A percentile compares a stretch with the other conserved stretches of the same genome.
These are phyloP conservation scores for Apamea epomidion DNA, from an alignment of 2,888 invertebrate species.

Conservation along the genomic window DNA sequence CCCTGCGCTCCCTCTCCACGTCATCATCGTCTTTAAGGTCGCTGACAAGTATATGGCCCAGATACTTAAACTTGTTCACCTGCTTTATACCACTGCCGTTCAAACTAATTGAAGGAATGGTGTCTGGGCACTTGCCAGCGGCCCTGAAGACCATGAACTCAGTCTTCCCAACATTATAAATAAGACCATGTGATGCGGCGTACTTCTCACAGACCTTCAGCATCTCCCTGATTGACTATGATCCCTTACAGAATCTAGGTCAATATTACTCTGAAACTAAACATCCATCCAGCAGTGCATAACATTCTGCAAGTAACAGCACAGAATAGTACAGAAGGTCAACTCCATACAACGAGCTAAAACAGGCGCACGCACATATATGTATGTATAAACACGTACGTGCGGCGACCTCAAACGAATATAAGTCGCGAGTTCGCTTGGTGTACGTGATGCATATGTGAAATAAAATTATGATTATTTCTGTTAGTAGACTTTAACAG, in stretches of 20 bases:
- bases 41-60: too few relatives aligned
- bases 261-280: slow-evolving; percentile 34
- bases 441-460: neutral
- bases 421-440: neutral
- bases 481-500: neutral
- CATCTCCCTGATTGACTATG: too few relatives aligned
- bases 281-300: neutral
- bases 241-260: slow-evolving; percentile 15
- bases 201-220: too few relatives aligned
- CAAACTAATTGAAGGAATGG: too few relatives aligned
- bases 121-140: too few relatives aligned
- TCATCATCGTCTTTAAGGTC: too few relatives aligned
- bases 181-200: too few relatives aligned
- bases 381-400: neutral
- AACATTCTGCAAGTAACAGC: neutral
- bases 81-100: too few relatives aligned
- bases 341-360: neutral
- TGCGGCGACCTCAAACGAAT: neutral
- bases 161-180: too few relatives aligned
- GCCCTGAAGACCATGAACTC: too few relatives aligned
- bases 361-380: neutral
- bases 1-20: too few relatives aligned
- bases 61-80: too few relatives aligned
- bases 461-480: neutral
- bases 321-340: neutral